Evolutionary conservation across 2,113 vertebrate species (phyloP).

Genomic region (Tetrao urogallus): DNA sequence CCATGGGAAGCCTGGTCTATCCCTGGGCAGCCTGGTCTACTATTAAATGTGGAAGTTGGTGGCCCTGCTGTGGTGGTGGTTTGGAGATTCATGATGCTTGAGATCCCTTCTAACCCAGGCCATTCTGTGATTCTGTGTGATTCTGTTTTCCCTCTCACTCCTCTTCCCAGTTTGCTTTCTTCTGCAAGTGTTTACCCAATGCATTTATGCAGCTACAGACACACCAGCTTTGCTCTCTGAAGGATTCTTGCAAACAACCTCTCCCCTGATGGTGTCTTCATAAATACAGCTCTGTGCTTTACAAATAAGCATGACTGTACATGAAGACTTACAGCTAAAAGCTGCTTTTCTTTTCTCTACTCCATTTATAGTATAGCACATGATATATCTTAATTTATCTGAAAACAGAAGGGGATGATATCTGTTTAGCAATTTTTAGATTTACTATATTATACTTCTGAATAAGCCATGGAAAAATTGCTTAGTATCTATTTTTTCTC

Average conservation of each 20-base stretch:
- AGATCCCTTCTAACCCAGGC: too few species aligned
- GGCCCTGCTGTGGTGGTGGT: too few species aligned
- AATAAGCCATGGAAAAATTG: background rate
- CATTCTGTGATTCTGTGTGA: too few species aligned
- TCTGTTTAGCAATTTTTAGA: background rate
- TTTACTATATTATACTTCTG: background rate
- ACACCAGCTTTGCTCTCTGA: background rate
- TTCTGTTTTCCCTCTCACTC: background rate
- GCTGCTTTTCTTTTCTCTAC: background rate
- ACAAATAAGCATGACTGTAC: background rate
- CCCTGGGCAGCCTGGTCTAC: too few species aligned
- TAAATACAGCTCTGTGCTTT: background rate
- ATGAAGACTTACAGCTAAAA: background rate
- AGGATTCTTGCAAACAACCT: background rate
- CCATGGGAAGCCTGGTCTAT: background rate
- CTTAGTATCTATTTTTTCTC: background rate
- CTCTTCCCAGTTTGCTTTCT: background rate
- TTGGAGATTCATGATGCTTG: too few species aligned
- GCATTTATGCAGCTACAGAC: background rate
- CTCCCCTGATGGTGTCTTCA: background rate
- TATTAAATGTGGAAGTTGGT: too few species aligned
- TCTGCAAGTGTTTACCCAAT: background rate
- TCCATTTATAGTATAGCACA: background rate
- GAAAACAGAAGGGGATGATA: background rate
- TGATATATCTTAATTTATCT: background rate